Evolutionary conservation across 1,140 invertebrate species (phyloP), one percentile per base, ranked within the genome.

Genomic region (Drosophila guanche): DNA sequence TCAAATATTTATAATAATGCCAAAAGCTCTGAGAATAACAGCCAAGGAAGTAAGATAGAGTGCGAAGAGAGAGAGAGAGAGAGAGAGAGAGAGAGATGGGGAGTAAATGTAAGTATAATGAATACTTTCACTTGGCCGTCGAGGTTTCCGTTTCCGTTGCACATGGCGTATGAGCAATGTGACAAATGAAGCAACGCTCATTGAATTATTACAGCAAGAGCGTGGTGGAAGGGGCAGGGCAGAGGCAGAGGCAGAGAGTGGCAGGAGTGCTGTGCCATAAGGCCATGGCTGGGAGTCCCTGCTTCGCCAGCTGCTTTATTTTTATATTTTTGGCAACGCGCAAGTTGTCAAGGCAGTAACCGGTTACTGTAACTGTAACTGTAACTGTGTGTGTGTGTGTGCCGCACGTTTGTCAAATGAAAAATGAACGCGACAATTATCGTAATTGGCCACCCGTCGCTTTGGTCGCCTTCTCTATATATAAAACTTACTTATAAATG

Each of bases 401-500:
- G 77, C 61, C 71, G 68, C 71, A 71, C 59, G 65, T 69, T 60
- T 84, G 74, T 88, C 71, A 86, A 86, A 86, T 89, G 84, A 89
- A 84, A 89, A 88, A 89, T 84, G 75, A 83, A 84, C 76, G 76
- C 68, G 53, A 81, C 81, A 88, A 86, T 86, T 86, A 86, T 88
- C 71, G 74, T 86, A 88, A 86, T 88, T 86, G 83, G 48, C 63
- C 46, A 61, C 60, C 59, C 65, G 54, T 63, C 51, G 59, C 61
- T 67, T 68, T 68, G 4, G 51, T n/a, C n/a, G n/a, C n/a, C n/a
- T n/a, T n/a, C n/a, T 50, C 42, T 61, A 10, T 50, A 37, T 45
- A 58, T n/a, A 55, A 53, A 20, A 20, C 16, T 20, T 20, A 20
- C 60, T 48, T 78, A 77, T 60, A 46, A 76, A 51, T 72, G 41